These are phyloP conservation scores for Stenopsyche tienmushanensis DNA, from an alignment of 1,140 invertebrate species.

Conservation along the genomic window DNA sequence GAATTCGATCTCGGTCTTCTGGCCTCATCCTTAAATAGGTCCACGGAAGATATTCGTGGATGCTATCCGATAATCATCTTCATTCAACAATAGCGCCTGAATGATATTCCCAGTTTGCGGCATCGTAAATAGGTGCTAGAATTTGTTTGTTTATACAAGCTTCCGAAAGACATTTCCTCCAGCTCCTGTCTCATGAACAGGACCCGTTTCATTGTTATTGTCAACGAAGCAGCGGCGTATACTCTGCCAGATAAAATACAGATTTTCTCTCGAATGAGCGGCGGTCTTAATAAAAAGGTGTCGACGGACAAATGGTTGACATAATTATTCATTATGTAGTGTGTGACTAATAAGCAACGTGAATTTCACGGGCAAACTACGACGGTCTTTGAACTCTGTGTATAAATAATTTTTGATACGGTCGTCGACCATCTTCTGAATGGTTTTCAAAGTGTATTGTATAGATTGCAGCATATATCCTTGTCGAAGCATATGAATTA, in stretches of 20 bases:
- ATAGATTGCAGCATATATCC: no score
- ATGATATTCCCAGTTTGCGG: no score
- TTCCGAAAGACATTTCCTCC: conserved; percentile 2
- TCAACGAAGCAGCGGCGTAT: background rate
- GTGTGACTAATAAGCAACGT: conserved; percentile 17
- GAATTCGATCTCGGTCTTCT: no score
- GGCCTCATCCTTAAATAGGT: no score
- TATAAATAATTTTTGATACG: background rate
- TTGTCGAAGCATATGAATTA: no score
- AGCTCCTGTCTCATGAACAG: background rate
- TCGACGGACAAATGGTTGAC: conserved; percentile 27
- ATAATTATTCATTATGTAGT: conserved; percentile 29
- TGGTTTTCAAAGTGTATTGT: no score
- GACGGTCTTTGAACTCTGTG: background rate
- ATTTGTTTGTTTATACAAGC: no score
- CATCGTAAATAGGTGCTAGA: no score
- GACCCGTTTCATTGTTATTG: background rate
- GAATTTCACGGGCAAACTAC: conserved; percentile 8
- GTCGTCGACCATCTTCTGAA: no score
- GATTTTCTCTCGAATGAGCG: background rate
- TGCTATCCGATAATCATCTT: no score
- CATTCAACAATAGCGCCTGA: no score
- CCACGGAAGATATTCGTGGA: no score
- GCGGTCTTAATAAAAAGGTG: conserved; percentile 13
- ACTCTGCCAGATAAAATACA: conserved; percentile 10